phyloP scores from a whole-genome alignment of 2,797 vertebrate genomes.

The Leptodactylus fallax region DNA sequence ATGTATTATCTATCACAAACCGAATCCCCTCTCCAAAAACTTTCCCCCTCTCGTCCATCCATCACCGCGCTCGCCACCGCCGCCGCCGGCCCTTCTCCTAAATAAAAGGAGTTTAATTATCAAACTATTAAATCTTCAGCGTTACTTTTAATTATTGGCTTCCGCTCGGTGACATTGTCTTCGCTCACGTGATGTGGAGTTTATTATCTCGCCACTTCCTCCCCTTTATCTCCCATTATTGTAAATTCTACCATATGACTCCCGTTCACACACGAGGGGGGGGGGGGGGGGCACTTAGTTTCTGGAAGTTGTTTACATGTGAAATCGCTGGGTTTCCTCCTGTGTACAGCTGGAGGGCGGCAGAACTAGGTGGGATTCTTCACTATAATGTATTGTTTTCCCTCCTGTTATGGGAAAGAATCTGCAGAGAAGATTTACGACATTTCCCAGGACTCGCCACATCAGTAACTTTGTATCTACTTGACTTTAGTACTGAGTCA shows the following conservation, averaged over 20 bases:
- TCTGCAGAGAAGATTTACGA: background rate
- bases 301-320: conserved; percentile 3
- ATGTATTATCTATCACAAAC: conserved; percentile 48
- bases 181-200: background rate
- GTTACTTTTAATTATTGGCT: background rate
- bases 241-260: conserved; percentile 12
- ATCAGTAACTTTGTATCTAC: no score
- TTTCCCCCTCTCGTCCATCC: background rate
- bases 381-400: background rate
- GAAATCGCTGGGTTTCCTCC: background rate
- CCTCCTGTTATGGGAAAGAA: background rate
- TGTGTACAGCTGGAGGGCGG: background rate
- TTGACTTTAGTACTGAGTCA: no score
- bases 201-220: background rate
- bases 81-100: background rate
- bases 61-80: background rate
- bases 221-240: background rate
- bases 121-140: conserved; percentile 12
- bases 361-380: background rate
- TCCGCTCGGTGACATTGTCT: background rate
- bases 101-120: conserved; percentile 10
- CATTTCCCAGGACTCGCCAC: background rate
- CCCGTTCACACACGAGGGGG: background rate
- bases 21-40: conserved; percentile 26
- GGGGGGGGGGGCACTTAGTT: no score